Conservation (phyloP, 2,888 invertebrate genomes). For the Amphiduros pacificus region DNA sequence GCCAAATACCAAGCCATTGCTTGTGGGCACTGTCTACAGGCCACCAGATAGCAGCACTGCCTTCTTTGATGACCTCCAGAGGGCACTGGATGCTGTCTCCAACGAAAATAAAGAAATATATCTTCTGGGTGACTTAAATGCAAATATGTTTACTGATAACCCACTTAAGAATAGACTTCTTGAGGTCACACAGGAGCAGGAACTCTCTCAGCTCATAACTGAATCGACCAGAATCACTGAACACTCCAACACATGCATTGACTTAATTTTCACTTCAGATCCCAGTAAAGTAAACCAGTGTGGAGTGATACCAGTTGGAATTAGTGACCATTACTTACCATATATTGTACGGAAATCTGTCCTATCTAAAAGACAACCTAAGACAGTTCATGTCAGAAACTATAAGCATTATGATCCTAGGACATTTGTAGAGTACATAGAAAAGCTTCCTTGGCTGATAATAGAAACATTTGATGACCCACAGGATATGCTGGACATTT, state of each 20-base stretch:
- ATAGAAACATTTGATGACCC: background rate
- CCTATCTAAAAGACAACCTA: background rate
- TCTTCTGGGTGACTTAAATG: too few species aligned
- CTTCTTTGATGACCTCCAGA: too few species aligned
- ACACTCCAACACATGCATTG: background rate
- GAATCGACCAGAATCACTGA: background rate
- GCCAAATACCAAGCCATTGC: too few species aligned
- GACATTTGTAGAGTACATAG: background rate
- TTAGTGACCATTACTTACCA: background rate
- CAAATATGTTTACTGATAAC: background rate
- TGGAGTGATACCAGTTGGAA: background rate
- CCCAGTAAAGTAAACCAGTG: background rate
- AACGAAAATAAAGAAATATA: too few species aligned
- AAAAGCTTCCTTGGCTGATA: background rate
- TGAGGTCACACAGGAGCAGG: background rate
- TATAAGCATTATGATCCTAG: background rate
- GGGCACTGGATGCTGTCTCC: too few species aligned
- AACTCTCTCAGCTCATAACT: background rate
- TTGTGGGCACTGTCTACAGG: too few species aligned
- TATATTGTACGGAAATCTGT: background rate
- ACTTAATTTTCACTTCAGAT: background rate
- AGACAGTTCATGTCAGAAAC: background rate
- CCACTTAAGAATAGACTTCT: background rate
- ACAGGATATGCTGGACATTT: conserved; percentile 1
- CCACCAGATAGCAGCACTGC: too few species aligned